Base-by-base conservation (phyloP, 2,113 vertebrate species). In the Lutjanus erythropterus region DNA sequence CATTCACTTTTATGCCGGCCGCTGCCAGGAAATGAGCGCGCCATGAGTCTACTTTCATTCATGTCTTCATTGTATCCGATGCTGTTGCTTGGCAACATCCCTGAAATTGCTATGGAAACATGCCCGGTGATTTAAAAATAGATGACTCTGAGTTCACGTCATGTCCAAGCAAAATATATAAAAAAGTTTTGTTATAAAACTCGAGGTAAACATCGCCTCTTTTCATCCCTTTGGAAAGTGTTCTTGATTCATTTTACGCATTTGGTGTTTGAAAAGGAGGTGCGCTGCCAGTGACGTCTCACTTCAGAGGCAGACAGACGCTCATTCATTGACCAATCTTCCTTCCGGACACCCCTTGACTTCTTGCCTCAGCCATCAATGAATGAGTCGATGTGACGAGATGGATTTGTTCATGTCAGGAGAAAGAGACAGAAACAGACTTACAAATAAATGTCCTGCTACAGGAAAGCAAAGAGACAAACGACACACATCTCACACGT, bases 81-180 rank as follows among this genome's bases (percentile, higher is more conserved):
- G 91, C 92, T 95, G 96, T 97, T 97, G 95, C 96, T 95, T 95
- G 95, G 96, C 96, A 97, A 85, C 94, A 86, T 95, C 93, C 71
- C 80, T 88, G 92, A 93, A 92, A 95, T 95, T 74, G 87, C 94
- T 95, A 95, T 95, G 94, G 95, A 94, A 95, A 95, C 95, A 90
- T 92, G 91, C 86, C 90, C 84, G 71, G 87, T 76, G 85, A 85
- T 92, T 92, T 93, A 95, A 94, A 95, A 94, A 95, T 94, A 94
- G 90, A 94, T 86, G 81, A 87, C 85, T 94, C 85, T 65, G 71
- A 84, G 88, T 91, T 93, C 86, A 87, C 86, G 86, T 93, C 87
- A 86, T 93, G 91, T 92, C 88, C 86, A 55, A 88, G 62, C 25
- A 84, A 90, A 78, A 74, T 42, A 56, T 4, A 19, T 56, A 50